Percentiles rank a stretch among this genome's conserved stretches.
phyloP scores from a whole-genome alignment of 2,888 invertebrate genomes.

The Steinernema scapterisci region DNA sequence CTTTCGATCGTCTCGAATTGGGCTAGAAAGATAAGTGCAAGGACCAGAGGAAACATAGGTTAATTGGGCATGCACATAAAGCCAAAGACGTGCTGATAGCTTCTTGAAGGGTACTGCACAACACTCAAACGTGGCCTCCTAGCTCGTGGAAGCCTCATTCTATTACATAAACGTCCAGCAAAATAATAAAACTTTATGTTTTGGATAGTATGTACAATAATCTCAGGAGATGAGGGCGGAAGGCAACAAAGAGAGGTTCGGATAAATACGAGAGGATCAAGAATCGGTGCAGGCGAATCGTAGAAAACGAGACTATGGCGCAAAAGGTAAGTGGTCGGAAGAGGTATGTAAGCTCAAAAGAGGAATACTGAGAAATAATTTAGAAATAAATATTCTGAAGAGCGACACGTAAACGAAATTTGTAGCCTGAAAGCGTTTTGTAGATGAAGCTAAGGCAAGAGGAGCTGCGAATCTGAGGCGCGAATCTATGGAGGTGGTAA shows the following conservation, averaged over 20 bases:
- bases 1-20: too few relatives aligned
- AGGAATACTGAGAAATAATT: background rate
- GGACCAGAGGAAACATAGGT: background rate
- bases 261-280: background rate
- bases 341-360: too few relatives aligned
- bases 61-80: background rate
- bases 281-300: too few relatives aligned
- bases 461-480: background rate
- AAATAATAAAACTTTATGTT: background rate
- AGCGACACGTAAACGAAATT: background rate
- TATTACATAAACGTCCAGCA: background rate
- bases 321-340: too few relatives aligned
- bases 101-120: constrained; percentile 9
- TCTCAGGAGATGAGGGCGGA: too few relatives aligned
- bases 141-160: too few relatives aligned
- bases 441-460: background rate
- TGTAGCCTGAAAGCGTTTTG: background rate
- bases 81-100: background rate
- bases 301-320: too few relatives aligned
- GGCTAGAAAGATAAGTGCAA: background rate
- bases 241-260: background rate
- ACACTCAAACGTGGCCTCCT: background rate
- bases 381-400: background rate
- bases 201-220: too few relatives aligned
- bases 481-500: background rate